A percentile compares a stretch with the other conserved stretches of the same genome.
Conservation (phyloP, 2,113 vertebrate species). For the Alexandromys fortis region DNA sequence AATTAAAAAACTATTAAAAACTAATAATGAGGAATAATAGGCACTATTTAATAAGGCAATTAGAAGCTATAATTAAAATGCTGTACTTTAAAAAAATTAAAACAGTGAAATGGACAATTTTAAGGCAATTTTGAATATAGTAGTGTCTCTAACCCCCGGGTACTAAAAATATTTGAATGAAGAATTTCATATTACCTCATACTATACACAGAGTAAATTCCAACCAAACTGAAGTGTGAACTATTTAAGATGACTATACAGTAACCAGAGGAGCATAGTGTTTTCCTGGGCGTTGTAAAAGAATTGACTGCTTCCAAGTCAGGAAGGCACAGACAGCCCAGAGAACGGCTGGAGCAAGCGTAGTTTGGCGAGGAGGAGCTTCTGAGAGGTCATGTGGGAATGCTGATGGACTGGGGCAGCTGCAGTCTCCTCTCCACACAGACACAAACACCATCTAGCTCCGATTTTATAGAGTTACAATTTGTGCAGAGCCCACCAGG, state of each 20-base stretch:
- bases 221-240: slow-evolving; percentile 23
- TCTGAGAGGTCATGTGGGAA: background rate
- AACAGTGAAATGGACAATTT: background rate
- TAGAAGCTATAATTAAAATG: slow-evolving; percentile 27
- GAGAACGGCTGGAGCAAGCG: background rate
- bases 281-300: background rate
- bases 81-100: background rate
- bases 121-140: background rate
- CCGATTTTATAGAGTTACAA: background rate
- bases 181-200: background rate
- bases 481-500: background rate
- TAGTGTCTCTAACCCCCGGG: background rate
- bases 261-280: background rate
- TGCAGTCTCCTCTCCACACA: background rate
- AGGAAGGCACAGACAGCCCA: background rate
- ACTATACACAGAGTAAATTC: background rate
- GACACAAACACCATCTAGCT: background rate
- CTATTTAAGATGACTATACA: background rate
- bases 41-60: background rate
- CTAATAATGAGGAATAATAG: background rate
- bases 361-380: background rate
- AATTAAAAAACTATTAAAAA: slow-evolving; percentile 22
- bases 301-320: background rate
- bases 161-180: background rate
- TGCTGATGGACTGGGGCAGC: background rate